Base-by-base conservation (phyloP, 1,140 invertebrate species). In the Lasioglossum albipes region DNA sequence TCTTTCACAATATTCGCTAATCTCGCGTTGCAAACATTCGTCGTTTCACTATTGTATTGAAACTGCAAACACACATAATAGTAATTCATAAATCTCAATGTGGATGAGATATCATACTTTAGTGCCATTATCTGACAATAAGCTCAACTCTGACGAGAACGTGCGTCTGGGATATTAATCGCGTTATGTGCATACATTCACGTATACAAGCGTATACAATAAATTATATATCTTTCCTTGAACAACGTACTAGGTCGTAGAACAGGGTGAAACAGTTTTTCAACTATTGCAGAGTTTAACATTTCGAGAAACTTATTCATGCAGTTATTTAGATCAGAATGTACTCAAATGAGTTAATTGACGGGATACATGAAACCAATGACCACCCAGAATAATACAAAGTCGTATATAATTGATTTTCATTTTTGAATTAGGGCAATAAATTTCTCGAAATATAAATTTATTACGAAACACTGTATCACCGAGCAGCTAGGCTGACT, bases 51-150 rank as follows among this genome's bases (percentile, higher is more conserved):
- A 62, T 52, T 31, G 20, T 18, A 62, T 71, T 12, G 18, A 57
- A 73, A 65, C 64, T 65, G n/a, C 52, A 64, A 72, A 72, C 49
- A 52, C 36, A 45, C 36, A 10, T 57, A 42, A 10, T 57, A 42
- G 61, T 69, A 52, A 49, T 77, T 62, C 0, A 41, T 72, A 45
- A 65, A 72, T n/a, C 27, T 79, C 18, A 45, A 74, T 22, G 5
- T 78, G 62, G 49, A 80, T 54, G 68, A 71, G 62, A 59, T 75
- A 65, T 16, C 52, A 57, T 79, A 75, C 27, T 66, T 84, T 84
- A 84, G 83, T 84, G 68, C 83, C 83, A 81, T 84, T 52, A 73
- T 72, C 62, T 72, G 75, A 71, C 59, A 27, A 66, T 54, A 75
- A 84, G 77, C 71, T 84, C 82, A 61, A 80, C 65, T 52, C 79